Conservation (phyloP, 2,113 vertebrate genomes). For the Cettia cetti region DNA sequence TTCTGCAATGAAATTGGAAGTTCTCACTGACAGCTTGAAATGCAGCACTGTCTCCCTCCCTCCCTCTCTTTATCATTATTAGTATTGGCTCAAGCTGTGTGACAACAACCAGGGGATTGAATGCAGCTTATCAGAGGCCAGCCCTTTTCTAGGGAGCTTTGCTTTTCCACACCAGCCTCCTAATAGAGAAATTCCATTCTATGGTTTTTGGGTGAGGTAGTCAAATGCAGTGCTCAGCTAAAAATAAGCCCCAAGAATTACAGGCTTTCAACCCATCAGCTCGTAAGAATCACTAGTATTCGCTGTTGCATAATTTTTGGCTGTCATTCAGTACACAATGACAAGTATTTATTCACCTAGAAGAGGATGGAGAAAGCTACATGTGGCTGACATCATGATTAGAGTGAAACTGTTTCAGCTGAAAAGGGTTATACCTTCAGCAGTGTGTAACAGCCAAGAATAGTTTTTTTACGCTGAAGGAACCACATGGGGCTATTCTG, state of each 20-base stretch:
- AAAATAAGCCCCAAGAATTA: not conserved
- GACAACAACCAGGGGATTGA: not conserved
- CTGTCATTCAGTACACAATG: not conserved
- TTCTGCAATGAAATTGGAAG: not conserved
- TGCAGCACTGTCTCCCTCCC: not conserved
- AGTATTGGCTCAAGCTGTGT: not conserved
- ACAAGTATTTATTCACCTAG: not conserved
- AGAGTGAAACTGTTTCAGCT: not conserved
- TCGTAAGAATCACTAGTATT: not conserved
- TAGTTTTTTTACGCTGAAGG: not conserved
- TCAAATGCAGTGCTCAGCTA: not conserved
- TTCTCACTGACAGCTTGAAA: not conserved
- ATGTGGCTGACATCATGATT: not conserved
- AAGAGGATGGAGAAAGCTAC: not conserved
- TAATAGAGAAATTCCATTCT: not conserved
- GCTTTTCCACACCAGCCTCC: not conserved
- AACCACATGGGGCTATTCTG: not conserved
- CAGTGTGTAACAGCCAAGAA: not conserved
- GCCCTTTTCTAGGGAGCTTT: not conserved
- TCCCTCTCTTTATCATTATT: accelerated
- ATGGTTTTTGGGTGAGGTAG: not conserved
- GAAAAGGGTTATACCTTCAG: not conserved
- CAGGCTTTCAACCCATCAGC: not conserved
- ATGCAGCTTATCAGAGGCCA: not conserved
- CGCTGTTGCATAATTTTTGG: not conserved